Evolutionary conservation across 2,797 vertebrate species (phyloP), one percentile per base, ranked within the genome.

Genomic region (Sebastes alutus): DNA sequence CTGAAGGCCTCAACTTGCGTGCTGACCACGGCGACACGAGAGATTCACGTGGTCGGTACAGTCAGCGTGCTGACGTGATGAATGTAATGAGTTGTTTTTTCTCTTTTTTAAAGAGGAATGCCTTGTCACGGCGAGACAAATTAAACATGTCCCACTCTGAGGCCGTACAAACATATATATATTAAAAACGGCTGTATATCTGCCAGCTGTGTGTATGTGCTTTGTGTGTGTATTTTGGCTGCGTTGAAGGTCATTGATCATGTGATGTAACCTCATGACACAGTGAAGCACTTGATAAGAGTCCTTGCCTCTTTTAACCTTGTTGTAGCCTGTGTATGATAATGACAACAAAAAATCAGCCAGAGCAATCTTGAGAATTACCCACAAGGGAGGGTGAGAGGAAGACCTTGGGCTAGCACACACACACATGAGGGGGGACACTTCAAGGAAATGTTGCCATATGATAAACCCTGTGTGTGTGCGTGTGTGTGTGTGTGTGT

Each of bases 371-470:
- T 14, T 68, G 49, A 60, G 70, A 80, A 77, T 25, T 7, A 46
- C 63, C 38, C 73, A 62, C 7, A 20, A 52, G 56, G 33, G 59
- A 61, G 33, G 71, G 52, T 32, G 42, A 78, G 32, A 72, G 42
- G 32, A 62, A 72, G 62, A 84, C 87, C 72, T 87, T 82, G 79
- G 71, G 27, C 29, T 77, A 49, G 33, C 32, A 35, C 52, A 30
- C 42, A 77, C 58, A 77, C 58, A 25, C 5, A 35, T 1, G 4
- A 12, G 13, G 23, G 58, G 68, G 69, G 33, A 22, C 14, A 72
- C 7, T 81, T 89, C 80, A 89, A 83, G 88, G 88, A 87, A 92
- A 85, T 88, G 84, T 88, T 90, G 90, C 92, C 77, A 83, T 76
- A 78, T 85, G 82, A 89, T 91, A 85, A 89, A 72, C 22, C 49